Base-by-base conservation (phyloP, 2,113 vertebrate genomes). In the Mugil cephalus region DNA sequence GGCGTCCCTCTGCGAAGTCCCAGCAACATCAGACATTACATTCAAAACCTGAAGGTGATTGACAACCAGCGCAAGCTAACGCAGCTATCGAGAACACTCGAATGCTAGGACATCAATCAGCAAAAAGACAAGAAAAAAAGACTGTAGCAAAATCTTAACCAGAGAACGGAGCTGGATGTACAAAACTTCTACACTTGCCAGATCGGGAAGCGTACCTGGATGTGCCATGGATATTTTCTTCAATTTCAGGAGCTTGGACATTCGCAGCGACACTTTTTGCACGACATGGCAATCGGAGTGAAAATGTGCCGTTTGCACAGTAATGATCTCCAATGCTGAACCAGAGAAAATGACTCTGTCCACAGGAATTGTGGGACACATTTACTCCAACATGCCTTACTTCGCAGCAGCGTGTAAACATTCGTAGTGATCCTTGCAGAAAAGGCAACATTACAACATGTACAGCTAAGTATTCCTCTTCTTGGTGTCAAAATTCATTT, bases 11-110 rank as follows among this genome's bases (percentile, higher is more conserved):
- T 93, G 65, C 87, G 94, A 59, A 96, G 71, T 84, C 92, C 94
- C 9, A 84, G 90, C 83, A 94, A 91, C 58, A 92, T 94, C 83
- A 92, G 95, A 51, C 95, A 94, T 0, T 96, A 96, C 74, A 89
- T 98, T 76, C 95, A 97, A 92, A 95, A 96, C 91, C 92, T 98
- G 75, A 94, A 90, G 59, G 96, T 97, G 85, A 97, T 97, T 19
- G 95, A 98, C 94, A 95, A 94, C 90, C 97, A 98, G 91, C 94
- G 94, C 80, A 95, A 91, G 68, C 94, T 99, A 40, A 95, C 96
- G 7, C 91, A 96, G 87, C 94, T 98, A 8, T 98, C 97, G 1
- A 94, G 93, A 9, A 91, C 92, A 40, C 79, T 96, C 21, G 97
- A 98, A 66, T 90, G 94, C 1, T 94, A 87, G 73, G 46, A 50